A percentile compares a stretch with the other conserved stretches of the same genome.
These are phyloP conservation scores for Capitulum mitella DNA, from an alignment of 2,888 invertebrate genomes.

Conservation along the genomic window DNA sequence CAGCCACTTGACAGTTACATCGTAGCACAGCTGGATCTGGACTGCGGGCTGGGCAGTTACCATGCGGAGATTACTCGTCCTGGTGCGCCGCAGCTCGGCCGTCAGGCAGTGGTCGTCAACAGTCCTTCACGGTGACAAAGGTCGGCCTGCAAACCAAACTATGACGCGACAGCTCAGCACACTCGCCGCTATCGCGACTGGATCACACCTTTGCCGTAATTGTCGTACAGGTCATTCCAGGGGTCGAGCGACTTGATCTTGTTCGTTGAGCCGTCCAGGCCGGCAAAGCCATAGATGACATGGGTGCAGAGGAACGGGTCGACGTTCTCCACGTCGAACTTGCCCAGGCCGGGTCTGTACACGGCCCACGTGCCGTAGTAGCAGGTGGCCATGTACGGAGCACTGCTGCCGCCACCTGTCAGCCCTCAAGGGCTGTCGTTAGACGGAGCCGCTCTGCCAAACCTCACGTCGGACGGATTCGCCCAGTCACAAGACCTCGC, in stretches of 20 bases:
- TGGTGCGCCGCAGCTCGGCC: background rate
- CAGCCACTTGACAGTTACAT: too few species aligned
- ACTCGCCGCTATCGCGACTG: background rate
- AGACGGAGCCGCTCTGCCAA: too few species aligned
- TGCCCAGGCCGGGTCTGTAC: constrained; percentile 57
- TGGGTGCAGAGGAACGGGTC: constrained; percentile 65
- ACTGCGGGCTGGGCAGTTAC: too few species aligned
- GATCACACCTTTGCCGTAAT: background rate
- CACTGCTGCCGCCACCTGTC: background rate
- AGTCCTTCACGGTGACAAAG: background rate
- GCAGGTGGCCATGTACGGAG: constrained; percentile 27
- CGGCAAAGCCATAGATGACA: constrained; percentile 64
- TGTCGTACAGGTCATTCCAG: constrained; percentile 14
- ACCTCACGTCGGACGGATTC: too few species aligned
- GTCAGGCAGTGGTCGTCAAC: background rate
- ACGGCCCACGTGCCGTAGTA: constrained; percentile 35
- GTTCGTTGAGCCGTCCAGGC: constrained; percentile 51
- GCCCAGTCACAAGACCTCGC: too few species aligned
- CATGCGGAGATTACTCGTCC: too few species aligned
- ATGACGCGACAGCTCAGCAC: too few species aligned
- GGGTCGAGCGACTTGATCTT: constrained; percentile 32
- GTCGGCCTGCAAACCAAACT: too few species aligned
- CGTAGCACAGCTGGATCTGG: too few species aligned
- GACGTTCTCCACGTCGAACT: constrained; percentile 58
- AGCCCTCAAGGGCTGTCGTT: too few species aligned